A percentile compares a stretch with the other conserved stretches of the same genome.
Conservation (phyloP, 2,797 vertebrate species). For the Malacoraja senta region DNA sequence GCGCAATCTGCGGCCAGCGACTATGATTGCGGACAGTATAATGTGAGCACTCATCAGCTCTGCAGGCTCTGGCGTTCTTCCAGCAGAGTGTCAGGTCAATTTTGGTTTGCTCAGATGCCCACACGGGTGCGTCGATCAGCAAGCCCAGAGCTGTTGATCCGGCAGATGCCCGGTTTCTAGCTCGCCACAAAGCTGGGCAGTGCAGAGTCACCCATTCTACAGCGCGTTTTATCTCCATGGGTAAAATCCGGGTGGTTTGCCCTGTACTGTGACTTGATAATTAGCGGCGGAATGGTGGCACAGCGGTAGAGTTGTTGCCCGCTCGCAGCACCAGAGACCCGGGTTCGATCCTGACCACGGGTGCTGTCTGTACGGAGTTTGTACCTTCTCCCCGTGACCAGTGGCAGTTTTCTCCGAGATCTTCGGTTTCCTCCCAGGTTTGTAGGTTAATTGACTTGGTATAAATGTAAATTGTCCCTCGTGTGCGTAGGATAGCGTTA, state of each 20-base stretch:
- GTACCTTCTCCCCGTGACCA: too few relatives aligned
- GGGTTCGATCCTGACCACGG: too few relatives aligned
- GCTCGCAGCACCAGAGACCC: too few relatives aligned
- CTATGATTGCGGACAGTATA: not conserved
- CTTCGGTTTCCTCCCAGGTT: too few relatives aligned
- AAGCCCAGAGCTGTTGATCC: not conserved
- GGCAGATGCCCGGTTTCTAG: not conserved
- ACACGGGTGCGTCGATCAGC: not conserved
- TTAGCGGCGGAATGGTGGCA: too few relatives aligned
- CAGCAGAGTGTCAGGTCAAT: slow-evolving; percentile 44
- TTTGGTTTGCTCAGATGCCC: slow-evolving; percentile 28
- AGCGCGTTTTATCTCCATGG: not conserved
- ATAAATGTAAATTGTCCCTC: too few relatives aligned
- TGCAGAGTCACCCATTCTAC: not conserved
- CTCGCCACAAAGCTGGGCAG: not conserved
- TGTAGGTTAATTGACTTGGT: too few relatives aligned
- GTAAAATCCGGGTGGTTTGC: not conserved
- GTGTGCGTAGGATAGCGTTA: too few relatives aligned
- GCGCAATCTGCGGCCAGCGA: not conserved
- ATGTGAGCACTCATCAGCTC: slow-evolving; percentile 40
- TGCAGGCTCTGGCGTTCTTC: slow-evolving; percentile 45
- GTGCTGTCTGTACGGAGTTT: too few relatives aligned
- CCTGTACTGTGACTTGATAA: too few relatives aligned
- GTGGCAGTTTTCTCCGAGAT: too few relatives aligned
- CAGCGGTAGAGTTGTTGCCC: too few relatives aligned